Evolutionary conservation across 2,797 vertebrate genomes (phyloP).

Genomic region (Macrochelys suwanniensis): DNA sequence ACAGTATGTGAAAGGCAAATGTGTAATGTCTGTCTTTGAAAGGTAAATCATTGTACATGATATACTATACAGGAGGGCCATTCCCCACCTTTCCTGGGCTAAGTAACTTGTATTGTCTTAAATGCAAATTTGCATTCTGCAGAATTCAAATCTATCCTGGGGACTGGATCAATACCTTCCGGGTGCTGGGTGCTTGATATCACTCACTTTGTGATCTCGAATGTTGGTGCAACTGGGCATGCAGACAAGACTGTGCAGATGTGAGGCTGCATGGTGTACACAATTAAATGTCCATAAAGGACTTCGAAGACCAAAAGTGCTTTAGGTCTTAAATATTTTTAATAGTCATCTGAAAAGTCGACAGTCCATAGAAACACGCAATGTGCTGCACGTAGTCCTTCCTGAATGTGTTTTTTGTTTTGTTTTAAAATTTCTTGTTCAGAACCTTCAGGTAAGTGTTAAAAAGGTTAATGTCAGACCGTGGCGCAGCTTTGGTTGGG

Average conservation of each 20-base stretch:
- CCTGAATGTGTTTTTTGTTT: not conserved
- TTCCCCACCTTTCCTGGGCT: not conserved
- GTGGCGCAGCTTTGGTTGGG: not conserved
- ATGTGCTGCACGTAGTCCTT: not conserved
- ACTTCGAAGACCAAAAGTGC: constrained; percentile 11
- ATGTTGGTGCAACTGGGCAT: not conserved
- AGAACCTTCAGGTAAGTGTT: not conserved
- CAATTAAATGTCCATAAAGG: not conserved
- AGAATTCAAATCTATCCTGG: not conserved
- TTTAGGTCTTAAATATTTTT: constrained; percentile 54
- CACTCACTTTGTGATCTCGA: constrained; percentile 47
- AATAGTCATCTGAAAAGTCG: constrained; percentile 58
- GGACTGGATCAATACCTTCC: constrained; percentile 29
- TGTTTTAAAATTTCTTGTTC: not conserved
- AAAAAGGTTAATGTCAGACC: not conserved
- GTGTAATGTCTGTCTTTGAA: not conserved
- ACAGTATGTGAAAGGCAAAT: not conserved
- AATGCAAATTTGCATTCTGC: constrained; percentile 30
- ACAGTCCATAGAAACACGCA: constrained; percentile 17
- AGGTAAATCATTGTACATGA: not conserved
- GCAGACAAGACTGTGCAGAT: not conserved
- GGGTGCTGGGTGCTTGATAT: constrained; percentile 27
- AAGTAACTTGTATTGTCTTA: not conserved
- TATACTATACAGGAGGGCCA: not conserved
- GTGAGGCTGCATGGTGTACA: not conserved